Evolutionary conservation across 2,113 vertebrate species (phyloP), one percentile per base, ranked within the genome.

Genomic region (Anolis sagrei): DNA sequence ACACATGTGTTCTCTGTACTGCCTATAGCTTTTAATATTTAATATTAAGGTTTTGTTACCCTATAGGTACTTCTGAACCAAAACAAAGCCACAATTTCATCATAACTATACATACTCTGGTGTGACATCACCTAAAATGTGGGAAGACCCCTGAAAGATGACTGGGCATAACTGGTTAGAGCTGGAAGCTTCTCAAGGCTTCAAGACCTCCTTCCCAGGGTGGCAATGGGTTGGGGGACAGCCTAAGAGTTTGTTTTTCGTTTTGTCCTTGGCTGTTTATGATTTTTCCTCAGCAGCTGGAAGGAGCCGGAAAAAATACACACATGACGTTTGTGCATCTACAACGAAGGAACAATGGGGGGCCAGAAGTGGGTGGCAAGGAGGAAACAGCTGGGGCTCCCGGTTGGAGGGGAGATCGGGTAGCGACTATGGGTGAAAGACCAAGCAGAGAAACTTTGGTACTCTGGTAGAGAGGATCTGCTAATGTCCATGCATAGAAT

Each of bases 311-410:
- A 88, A 88, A 88, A 84, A 88, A 87, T 76, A 87, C 4, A 58
- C 7, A 64, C 32, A 58, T 74, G 86, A 64, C 11, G 44, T 23
- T 83, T 79, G 69, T 66, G 68, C 19, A 7, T 61, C 74, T 19
- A 3, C 34, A 81, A 73, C 1, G 62, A 81, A 19, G 79, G 29
- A 87, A 87, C 86, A 88, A 88, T 88, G 86, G 21, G 81, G 58
- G 68, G 39, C 72, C 61, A 73, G 36, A 79, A 73, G 27, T 5
- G 44, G 70, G 70, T 74, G 39, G 29, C 39, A 36, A 75, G 54
- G 25, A 86, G 84, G 84, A 86, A 86, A 81, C 84, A 86, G 84
- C 84, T 86, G 84, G 77, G 21, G n/a, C 70, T 66, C 84, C 51
- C 69, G 27, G 16, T 36, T 32, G n/a, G 68, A 36, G 25, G 18